A percentile compares a stretch with the other conserved stretches of the same genome.
phyloP scores from a whole-genome alignment of 2,113 vertebrate genomes.

The Chlorodrepanis virens region DNA sequence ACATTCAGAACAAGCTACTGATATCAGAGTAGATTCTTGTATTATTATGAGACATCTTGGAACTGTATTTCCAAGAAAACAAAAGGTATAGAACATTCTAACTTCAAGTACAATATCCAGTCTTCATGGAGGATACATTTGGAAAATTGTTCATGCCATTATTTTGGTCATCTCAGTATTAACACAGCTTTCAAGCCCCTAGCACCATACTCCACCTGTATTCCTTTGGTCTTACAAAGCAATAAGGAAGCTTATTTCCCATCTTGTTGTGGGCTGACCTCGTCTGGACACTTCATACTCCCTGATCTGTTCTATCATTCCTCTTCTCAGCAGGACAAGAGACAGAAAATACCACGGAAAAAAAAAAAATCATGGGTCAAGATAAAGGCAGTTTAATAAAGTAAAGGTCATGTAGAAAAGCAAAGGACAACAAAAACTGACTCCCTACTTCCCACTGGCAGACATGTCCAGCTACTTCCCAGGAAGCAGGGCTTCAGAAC shows the following conservation, averaged over 20 bases:
- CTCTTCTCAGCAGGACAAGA: background rate
- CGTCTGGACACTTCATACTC: background rate
- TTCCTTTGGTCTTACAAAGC: background rate
- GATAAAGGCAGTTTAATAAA: background rate
- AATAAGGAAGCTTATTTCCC: background rate
- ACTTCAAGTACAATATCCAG: background rate
- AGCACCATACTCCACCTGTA: background rate
- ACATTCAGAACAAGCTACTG: background rate
- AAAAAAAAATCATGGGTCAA: background rate
- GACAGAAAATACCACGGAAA: background rate
- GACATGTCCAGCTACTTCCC: background rate
- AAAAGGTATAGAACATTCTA: background rate
- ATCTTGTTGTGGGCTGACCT: background rate
- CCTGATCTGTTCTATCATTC: background rate
- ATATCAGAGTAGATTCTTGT: background rate
- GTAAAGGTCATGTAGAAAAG: accelerated
- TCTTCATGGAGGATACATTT: background rate
- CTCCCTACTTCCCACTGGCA: background rate
- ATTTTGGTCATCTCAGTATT: background rate
- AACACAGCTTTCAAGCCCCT: background rate
- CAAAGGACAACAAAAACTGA: background rate
- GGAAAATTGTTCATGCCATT: background rate
- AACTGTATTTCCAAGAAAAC: background rate
- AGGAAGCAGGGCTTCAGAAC: background rate
- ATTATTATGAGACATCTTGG: background rate